Base-by-base conservation (phyloP, 1,140 invertebrate genomes). In the Marisa cornuarietis region DNA sequence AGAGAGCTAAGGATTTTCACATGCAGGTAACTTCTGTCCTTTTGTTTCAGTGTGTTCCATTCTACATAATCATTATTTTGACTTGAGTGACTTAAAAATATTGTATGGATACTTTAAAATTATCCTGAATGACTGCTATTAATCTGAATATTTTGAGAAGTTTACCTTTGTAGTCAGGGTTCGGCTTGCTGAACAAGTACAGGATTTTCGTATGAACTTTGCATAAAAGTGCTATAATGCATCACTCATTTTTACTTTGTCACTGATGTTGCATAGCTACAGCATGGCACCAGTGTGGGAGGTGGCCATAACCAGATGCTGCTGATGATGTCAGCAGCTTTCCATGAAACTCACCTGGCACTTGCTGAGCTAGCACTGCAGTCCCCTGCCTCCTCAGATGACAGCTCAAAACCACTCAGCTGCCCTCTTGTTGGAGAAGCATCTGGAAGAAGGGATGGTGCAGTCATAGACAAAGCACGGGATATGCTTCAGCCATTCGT, bases 401-500 rank as follows among this genome's bases (percentile, higher is more conserved):
- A 20, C 71, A 68, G 71, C 54, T 20, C 58, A n/a, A 20, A 24
- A 42, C 14, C 65, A 52, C 9, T 61, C 74, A 31, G 65, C 80
- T 78, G 69, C 78, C 51, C 66, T 52, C 68, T 77, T 73, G 72
- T 81, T 76, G 65, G 68, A 26, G 62, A 73, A 61, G 62, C 52
- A 49, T 20, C 58, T 58, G 69, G 62, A 58, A 63, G 42, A n/a
- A 18, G 68, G 69, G 75, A 74, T n/a, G 72, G 22, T 65, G 66
- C 73, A 16, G 71, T 78, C 51, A 78, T 79, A 51, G 68, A 74
- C 52, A 69, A 77, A 18, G 79, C 79, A 54, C 73, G 75, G n/a
- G 76, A 79, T 22, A 80, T 84, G 76, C 54, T 84, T n/a, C 79
- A 77, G 58, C 79, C 81, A 26, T 63, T 84, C 9, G 63, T 82